Base-by-base conservation (phyloP, 2,113 vertebrate genomes). In the Eira barbara region DNA sequence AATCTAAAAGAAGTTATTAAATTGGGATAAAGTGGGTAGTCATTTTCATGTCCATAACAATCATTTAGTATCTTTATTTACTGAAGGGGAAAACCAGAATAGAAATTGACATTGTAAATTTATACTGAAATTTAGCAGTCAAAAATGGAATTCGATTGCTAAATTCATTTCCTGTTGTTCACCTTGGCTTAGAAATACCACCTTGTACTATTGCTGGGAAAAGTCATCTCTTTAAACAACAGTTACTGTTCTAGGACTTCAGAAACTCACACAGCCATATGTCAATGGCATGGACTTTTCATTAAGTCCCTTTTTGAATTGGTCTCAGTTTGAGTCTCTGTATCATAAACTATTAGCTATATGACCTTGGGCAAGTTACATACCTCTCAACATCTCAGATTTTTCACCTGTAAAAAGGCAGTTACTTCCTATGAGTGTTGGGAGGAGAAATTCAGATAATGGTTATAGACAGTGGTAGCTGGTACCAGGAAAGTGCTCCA, bases 51-150 rank as follows among this genome's bases (percentile, higher is more conserved):
- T 52, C 29, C 61, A 55, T 17, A 94, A 84, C 39, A 21, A 18
- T 39, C 47, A 45, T 67, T 83, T 65, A 69, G 39, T 47, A 31
- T 92, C 74, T 94, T 92, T 84, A 87, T 73, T 96, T 95, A 36
- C 69, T 73, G 47, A 86, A 55, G 36, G 47, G 31, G n/a, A 96
- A 63, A 96, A 63, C 42, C 34, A 42, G 12, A 47, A n/a, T 4
- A 20, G 34, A 79, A 34, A 52, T 52, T 52, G 45, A 52, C 47
- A 6, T 31, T 52, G 10, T 52, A n/a, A 79, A 34, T 20, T 86
- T 27, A 80, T 31, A 34, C 7, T 67, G 89, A 96, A 94, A 92
- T 71, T 17, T 27, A 81, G 42, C 29, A 42, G 5, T 36, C 57
- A 17, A 34, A 93, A 80, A 52, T 61, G 83, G 76, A 92, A 87